Evolutionary conservation across 2,888 invertebrate species (phyloP), one percentile per base, ranked within the genome.

Genomic region (Tillus elongatus): DNA sequence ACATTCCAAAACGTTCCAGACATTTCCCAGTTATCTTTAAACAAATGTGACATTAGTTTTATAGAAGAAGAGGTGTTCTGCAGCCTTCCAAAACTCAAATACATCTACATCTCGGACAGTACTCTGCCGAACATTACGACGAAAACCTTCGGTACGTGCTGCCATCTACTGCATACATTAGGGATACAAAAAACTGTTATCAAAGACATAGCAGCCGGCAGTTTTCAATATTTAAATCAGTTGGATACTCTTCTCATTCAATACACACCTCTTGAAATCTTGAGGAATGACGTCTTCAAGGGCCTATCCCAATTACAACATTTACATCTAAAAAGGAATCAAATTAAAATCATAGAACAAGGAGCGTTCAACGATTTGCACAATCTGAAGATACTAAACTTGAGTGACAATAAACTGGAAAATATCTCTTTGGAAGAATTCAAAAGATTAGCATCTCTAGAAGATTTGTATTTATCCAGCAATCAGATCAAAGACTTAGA

Each of bases 401-500:
- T 19, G 24, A 19, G n/a, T n/a, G 24, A 6, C 24, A 19, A 19
- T 19, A 19, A 19, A 19, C 24, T 19, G 24, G n/a, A 19, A n/a
- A n/a, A 19, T 8, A n/a, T 19, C 6, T n/a, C 24, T 6, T 6
- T 19, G 6, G 24, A 19, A 19, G 24, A 19, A n/a, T n/a, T 19
- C 6, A 19, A 19, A n/a, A 19, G n/a, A n/a, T 19, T 19, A n/a
- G n/a, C 24, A n/a, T 8, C 24, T 19, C 24, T 19, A n/a, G 24
- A 19, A 19, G 24, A 19, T 19, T n/a, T 19, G 24, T 19, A 19
- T 19, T n/a, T 19, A 6, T 19, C 24, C 6, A n/a, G n/a, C 6
- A 19, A 19, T n/a, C 6, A 19, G 24, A 19, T 19, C 24, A n/a
- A 19, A n/a, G n/a, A n/a, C 24, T 19, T 19, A 6, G 24, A 19